phyloP scores from a whole-genome alignment of 2,888 invertebrate species.

The Limnephilus marmoratus region DNA sequence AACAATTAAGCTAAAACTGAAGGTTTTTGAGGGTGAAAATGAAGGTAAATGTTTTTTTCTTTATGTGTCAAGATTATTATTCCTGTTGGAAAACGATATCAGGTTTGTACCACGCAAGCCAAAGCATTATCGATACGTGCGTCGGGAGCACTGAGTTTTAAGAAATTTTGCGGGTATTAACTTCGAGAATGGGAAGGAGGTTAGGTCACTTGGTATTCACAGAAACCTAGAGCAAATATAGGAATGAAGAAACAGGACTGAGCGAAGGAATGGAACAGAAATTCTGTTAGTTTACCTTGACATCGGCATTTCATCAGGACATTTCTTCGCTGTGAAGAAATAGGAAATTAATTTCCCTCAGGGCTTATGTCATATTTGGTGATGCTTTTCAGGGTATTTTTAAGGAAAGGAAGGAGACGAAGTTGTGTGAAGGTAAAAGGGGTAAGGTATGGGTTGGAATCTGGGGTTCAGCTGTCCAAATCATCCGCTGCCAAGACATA shows the following conservation, averaged over 20 bases:
- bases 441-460: too few species aligned
- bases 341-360: too few species aligned
- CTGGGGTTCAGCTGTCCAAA: too few species aligned
- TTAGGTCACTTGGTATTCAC: not conserved
- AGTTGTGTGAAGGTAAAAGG: too few species aligned
- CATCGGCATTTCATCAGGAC: too few species aligned
- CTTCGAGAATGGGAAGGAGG: not conserved
- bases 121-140: not conserved
- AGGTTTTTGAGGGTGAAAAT: not conserved
- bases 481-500: too few species aligned
- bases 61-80: not conserved
- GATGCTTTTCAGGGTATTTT: too few species aligned
- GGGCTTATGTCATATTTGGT: too few species aligned
- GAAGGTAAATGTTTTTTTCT: not conserved
- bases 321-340: too few species aligned
- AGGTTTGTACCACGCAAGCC: not conserved
- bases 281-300: too few species aligned
- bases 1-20: slow-evolving; percentile 26
- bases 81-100: not conserved
- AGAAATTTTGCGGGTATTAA: too few species aligned
- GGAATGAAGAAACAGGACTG: not conserved
- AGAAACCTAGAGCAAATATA: not conserved
- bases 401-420: too few species aligned
- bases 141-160: not conserved
- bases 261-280: not conserved